A percentile compares a stretch with the other conserved stretches of the same genome.
Conservation (phyloP, 2,113 vertebrate genomes). For the Podocnemis expansa region DNA sequence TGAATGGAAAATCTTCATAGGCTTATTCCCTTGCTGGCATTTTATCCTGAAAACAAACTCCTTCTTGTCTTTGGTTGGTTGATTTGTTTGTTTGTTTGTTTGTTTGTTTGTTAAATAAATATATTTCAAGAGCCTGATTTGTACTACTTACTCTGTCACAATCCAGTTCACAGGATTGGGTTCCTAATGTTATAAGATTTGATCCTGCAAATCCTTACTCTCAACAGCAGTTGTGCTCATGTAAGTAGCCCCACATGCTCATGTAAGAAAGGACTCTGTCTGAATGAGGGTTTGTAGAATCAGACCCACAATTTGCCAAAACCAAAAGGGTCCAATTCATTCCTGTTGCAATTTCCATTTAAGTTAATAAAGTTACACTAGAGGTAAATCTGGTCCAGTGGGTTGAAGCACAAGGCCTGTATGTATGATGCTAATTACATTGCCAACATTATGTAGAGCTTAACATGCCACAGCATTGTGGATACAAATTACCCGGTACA, state of each 20-base stretch:
- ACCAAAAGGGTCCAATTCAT: conserved; percentile 25
- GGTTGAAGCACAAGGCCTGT: conserved; percentile 15
- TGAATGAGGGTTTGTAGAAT: background rate
- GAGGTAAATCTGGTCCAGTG: background rate
- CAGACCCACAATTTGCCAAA: background rate
- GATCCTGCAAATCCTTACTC: conserved; percentile 50
- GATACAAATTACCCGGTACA: conserved; percentile 1
- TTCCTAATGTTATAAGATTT: background rate
- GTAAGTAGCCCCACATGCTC: conserved; percentile 49
- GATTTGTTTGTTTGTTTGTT: fast-evolving
- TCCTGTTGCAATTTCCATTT: background rate
- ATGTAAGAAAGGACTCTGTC: background rate
- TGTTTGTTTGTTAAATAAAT: too few species aligned
- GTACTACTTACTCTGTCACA: background rate
- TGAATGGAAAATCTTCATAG: fast-evolving
- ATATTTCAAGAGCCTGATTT: background rate
- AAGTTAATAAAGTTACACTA: fast-evolving
- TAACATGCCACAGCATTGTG: background rate
- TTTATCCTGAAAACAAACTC: background rate
- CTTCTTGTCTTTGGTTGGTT: background rate
- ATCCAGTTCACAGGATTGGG: background rate
- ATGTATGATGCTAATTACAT: background rate
- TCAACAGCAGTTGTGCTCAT: conserved; percentile 2
- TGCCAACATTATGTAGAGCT: conserved; percentile 21
- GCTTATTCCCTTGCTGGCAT: background rate